Base-by-base conservation (phyloP, 2,888 invertebrate genomes). In the Xestia sexstrigata region DNA sequence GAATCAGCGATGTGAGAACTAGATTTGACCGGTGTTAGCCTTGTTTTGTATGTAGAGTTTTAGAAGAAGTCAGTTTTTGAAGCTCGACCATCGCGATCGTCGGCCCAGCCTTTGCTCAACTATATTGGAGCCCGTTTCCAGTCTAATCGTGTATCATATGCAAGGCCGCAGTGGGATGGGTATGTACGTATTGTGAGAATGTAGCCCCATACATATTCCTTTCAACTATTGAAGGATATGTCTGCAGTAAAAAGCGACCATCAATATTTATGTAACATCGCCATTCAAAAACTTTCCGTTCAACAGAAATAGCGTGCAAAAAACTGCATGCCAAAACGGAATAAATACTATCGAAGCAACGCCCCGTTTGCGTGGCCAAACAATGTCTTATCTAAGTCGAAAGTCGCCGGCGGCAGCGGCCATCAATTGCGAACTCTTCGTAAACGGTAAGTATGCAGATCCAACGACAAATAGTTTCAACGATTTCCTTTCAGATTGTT, bases 401-500 rank as follows among this genome's bases (percentile, higher is more conserved):
- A 86, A 85, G 84, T 83, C 74, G 83, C 83, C 81, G 80, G 80
- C 81, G 87, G 83, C 78, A 66, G 79, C 82, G 82, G 80, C 88
- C 86, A 88, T 91, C 90, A 89, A 88, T 89, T 87, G 70, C 78
- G 74, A 89, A 91, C 84, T 89, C 85, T 82, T 75, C 87, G 88
- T 88, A 87, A 88, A 85, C 79, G 79, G 74, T 78, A 89, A 89
- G 82, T 88, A 89, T 89, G 91, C 88, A 89, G 87, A 88, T 88
- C 77, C 82, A 81, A 84, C 83, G 81, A 86, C 89, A 87, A 89
- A 89, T 89, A 88, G 87, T 89, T 89, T 80, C 63, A 67, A 73
- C 79, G 74, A 83, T 83, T 82, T 76, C 81, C 81, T 82, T 84
- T 74, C 70, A 82, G 81, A 83, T 88, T 78, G 77, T 80, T 79